Conservation (phyloP, 2,797 vertebrate species). For the Pangasius larnaudii region DNA sequence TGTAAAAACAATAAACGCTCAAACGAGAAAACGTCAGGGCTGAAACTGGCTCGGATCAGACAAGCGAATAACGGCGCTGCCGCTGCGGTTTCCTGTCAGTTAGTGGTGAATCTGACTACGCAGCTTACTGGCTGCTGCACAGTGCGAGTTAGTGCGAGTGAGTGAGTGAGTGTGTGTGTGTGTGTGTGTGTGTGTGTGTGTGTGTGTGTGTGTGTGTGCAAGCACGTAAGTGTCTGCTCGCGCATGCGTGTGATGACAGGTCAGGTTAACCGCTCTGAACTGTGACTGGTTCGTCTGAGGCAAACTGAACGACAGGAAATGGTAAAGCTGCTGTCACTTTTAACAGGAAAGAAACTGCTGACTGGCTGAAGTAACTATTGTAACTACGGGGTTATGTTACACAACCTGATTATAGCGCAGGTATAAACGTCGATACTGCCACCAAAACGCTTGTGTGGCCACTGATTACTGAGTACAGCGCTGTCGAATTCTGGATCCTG, state of each 20-base stretch:
- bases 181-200: slow-evolving; percentile 13
- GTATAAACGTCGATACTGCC: not conserved
- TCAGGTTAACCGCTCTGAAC: slow-evolving; percentile 41
- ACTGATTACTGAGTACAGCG: not conserved
- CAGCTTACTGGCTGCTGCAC: slow-evolving; percentile 21
- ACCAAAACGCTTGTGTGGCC: too few species aligned
- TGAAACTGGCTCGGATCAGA: slow-evolving; percentile 7
- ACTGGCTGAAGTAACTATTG: not conserved
- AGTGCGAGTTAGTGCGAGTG: slow-evolving; percentile 8
- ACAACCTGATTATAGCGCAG: not conserved
- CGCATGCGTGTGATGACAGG: slow-evolving; percentile 46
- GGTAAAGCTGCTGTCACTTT: slow-evolving; percentile 4
- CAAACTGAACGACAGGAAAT: slow-evolving; percentile 48
- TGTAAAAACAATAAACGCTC: slow-evolving; percentile 9
- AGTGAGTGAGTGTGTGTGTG: slow-evolving; percentile 3
- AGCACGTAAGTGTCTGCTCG: slow-evolving; percentile 29
- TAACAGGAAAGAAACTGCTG: not conserved
- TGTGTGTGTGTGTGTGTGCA: slow-evolving; percentile 12
- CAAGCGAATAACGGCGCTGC: not conserved
- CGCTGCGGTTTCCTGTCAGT: slow-evolving; percentile 45
- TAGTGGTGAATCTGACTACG: slow-evolving; percentile 11
- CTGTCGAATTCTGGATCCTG: not conserved
- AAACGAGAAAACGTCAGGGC: not conserved
- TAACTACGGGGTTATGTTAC: not conserved
- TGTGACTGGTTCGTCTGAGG: slow-evolving; percentile 23